Conservation (phyloP, 2,888 invertebrate species). For the Tenodera sinensis region DNA sequence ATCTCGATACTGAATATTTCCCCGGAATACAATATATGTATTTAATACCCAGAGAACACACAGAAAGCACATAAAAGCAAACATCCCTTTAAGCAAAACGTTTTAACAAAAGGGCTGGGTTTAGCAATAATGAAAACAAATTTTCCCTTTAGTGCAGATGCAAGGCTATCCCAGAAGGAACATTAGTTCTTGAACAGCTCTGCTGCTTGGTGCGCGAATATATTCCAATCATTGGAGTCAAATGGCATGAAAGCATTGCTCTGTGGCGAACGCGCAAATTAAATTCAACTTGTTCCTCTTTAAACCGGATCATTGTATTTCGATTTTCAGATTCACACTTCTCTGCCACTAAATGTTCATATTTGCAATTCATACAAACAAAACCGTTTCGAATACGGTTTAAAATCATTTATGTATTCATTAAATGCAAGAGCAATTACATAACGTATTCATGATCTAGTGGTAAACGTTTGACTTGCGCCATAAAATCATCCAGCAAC, state of each 20-base stretch:
- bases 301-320: neutral
- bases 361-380: neutral
- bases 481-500: neutral
- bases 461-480: neutral
- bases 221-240: neutral
- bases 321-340: neutral
- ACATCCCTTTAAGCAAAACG: no score
- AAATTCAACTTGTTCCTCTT: neutral
- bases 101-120: no score
- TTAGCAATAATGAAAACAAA: no score
- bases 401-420: neutral
- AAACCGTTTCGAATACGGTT: neutral
- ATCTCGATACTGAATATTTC: no score
- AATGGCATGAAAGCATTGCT: neutral
- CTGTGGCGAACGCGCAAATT: neutral
- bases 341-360: neutral
- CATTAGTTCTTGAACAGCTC: no score
- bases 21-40: no score
- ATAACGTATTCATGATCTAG: neutral
- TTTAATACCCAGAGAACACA: no score
- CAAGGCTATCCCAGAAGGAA: no score
- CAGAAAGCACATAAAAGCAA: no score
- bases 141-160: no score
- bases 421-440: neutral
- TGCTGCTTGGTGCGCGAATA: neutral